phyloP scores from a whole-genome alignment of 2,797 vertebrate species.

The Hippoglossus hippoglossus region DNA sequence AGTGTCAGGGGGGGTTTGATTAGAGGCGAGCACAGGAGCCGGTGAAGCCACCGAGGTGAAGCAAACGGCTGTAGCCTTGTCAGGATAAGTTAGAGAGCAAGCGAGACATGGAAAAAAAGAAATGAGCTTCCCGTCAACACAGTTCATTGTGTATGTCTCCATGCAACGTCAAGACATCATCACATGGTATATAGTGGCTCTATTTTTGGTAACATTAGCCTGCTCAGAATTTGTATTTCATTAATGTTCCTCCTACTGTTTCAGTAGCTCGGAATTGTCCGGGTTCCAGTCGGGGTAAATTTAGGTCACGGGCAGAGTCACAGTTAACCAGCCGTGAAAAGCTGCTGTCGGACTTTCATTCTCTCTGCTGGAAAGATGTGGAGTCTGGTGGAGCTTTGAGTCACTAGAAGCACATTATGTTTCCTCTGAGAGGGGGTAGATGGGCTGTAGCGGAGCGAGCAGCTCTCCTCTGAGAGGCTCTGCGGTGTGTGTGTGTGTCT shows the following conservation, averaged over 20 bases:
- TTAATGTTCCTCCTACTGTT: background rate
- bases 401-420: background rate
- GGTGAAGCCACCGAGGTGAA: constrained; percentile 30
- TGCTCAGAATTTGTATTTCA: background rate
- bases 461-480: background rate
- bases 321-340: background rate
- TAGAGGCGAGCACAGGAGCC: constrained; percentile 36
- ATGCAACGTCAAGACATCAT: background rate
- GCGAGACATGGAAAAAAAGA: background rate
- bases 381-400: background rate
- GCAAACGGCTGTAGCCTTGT: constrained; percentile 27
- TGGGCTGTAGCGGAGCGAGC: background rate
- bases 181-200: background rate
- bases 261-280: background rate
- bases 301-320: background rate
- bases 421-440: background rate
- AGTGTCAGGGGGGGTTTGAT: constrained; percentile 41
- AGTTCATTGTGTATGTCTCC: background rate
- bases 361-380: background rate
- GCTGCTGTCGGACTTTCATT: background rate
- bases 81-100: constrained; percentile 40
- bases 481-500: background rate
- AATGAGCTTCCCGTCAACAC: constrained; percentile 4
- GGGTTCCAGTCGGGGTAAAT: background rate
- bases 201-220: background rate